Conservation (phyloP, 2,113 vertebrate genomes). For the Tyto alba region DNA sequence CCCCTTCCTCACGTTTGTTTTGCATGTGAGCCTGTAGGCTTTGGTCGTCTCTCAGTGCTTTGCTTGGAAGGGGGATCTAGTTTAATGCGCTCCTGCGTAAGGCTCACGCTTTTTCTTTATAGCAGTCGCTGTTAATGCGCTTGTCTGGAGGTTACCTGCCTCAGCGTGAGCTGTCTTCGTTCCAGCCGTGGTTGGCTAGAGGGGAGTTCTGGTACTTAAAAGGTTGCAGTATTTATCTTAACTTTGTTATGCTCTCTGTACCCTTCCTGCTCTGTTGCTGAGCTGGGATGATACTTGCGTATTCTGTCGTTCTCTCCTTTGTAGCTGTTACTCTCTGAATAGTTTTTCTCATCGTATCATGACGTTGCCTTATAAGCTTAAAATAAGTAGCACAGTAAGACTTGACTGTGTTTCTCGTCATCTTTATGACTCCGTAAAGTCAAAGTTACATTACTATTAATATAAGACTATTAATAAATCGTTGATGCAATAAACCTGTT, state of each 20-base stretch:
- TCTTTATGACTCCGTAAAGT: conserved; percentile 63
- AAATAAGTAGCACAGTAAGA: conserved; percentile 20
- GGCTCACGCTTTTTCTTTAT: neutral
- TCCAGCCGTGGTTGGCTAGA: neutral
- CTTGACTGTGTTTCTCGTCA: conserved; percentile 18
- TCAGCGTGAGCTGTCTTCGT: neutral
- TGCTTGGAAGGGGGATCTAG: neutral
- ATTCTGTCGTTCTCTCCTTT: neutral
- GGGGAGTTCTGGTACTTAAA: neutral
- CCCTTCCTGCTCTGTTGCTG: neutral
- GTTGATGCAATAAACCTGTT: conserved; percentile 63
- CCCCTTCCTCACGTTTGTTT: neutral
- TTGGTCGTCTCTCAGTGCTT: neutral
- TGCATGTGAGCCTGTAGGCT: neutral
- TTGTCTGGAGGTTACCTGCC: neutral
- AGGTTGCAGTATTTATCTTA: neutral
- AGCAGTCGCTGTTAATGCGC: neutral
- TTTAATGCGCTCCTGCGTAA: rapidly evolving
- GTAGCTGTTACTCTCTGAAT: neutral
- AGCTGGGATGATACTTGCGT: neutral
- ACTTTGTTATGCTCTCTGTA: neutral
- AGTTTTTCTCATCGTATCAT: neutral
- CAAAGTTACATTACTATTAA: conserved; percentile 50
- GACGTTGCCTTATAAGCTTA: conserved; percentile 16
- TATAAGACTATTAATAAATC: conserved; percentile 65